phyloP scores from a whole-genome alignment of 2,113 vertebrate species.

The Dendropsophus ebraccatus region DNA sequence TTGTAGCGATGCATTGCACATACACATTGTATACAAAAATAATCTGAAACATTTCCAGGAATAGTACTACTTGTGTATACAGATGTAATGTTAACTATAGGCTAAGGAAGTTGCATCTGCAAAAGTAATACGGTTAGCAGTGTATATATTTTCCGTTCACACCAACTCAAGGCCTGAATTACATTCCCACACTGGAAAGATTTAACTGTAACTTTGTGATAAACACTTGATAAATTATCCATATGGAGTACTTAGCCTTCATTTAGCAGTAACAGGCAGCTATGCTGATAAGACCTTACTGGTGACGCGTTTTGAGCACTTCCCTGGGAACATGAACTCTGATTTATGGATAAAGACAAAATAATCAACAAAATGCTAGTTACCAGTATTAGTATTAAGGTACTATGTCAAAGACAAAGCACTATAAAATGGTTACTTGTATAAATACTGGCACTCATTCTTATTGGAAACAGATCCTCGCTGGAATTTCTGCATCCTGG shows the following conservation, averaged over 20 bases:
- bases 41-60: background rate
- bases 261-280: background rate
- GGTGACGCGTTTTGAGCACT: background rate
- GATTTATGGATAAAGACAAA: background rate
- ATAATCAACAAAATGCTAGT: background rate
- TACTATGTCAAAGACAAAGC: background rate
- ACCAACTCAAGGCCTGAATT: background rate
- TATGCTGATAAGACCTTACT: conserved; percentile 6
- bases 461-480: too few relatives aligned
- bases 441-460: background rate
- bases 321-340: background rate
- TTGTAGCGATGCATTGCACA: too few relatives aligned
- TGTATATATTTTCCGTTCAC: background rate
- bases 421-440: background rate
- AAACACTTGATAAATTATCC: background rate
- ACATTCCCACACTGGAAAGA: conserved; percentile 18
- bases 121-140: background rate
- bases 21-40: background rate
- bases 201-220: conserved; percentile 1
- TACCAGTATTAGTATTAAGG: background rate
- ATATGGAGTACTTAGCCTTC: background rate
- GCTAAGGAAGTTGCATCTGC: background rate
- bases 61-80: background rate
- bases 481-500: background rate
- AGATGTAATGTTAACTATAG: background rate